Evolutionary conservation across 2,113 vertebrate species (phyloP).

Genomic region (Heptranchias perlo): DNA sequence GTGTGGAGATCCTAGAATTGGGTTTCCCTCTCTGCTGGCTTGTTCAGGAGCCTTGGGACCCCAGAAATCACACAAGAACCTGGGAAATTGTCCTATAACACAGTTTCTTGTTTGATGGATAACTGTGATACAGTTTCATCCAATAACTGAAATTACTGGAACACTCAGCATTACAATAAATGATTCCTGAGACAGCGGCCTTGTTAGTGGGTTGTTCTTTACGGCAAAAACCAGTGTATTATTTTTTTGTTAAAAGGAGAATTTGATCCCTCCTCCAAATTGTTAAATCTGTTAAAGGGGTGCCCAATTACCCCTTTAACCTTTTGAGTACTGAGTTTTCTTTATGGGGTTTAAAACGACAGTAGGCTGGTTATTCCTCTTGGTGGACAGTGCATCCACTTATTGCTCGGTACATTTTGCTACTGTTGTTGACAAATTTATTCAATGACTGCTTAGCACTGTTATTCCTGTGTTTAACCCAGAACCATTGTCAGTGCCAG

Average conservation of each 20-base stretch:
- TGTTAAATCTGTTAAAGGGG: not conserved
- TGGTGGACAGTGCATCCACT: not conserved
- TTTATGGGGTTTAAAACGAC: too few relatives aligned
- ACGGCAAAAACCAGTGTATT: not conserved
- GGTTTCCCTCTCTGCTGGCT: not conserved
- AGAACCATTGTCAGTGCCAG: too few relatives aligned
- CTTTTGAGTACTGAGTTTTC: too few relatives aligned
- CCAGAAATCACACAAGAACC: too few relatives aligned
- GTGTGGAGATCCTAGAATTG: not conserved
- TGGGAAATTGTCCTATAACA: not conserved
- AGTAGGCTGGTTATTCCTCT: too few relatives aligned
- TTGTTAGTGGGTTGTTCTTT: not conserved
- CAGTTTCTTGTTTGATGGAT: not conserved
- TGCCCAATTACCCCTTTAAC: too few relatives aligned
- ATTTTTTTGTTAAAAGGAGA: not conserved
- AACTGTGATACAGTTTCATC: not conserved
- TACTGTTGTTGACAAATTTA: too few relatives aligned
- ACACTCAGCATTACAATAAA: not conserved
- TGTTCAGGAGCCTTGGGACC: not conserved
- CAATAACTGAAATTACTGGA: not conserved
- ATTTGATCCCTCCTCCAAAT: not conserved
- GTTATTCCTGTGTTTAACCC: too few relatives aligned
- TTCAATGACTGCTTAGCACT: too few relatives aligned
- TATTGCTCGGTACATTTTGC: too few relatives aligned
- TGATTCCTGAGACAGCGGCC: not conserved